Conservation (phyloP, 2,797 vertebrate species). For the Trachurus trachurus region DNA sequence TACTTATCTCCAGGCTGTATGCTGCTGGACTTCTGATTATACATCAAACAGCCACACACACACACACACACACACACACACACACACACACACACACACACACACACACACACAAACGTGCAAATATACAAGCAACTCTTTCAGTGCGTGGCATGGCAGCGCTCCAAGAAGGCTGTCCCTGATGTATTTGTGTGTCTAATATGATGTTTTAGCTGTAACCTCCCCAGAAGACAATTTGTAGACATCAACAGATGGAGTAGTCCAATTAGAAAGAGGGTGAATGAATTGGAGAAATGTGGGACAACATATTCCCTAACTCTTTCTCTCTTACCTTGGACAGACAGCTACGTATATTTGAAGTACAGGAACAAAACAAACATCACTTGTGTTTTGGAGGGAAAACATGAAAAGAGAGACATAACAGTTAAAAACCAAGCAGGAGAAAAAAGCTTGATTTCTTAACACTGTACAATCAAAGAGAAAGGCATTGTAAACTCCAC, state of each 20-base stretch:
- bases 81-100: slow-evolving; percentile 24
- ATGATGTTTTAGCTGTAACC: slow-evolving; percentile 72
- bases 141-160: slow-evolving; percentile 53
- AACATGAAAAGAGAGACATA: slow-evolving; percentile 32
- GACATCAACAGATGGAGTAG: slow-evolving; percentile 83
- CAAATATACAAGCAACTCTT: slow-evolving; percentile 35
- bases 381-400: slow-evolving; percentile 42
- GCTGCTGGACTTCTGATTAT: slow-evolving; percentile 71
- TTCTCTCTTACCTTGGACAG: slow-evolving; percentile 62
- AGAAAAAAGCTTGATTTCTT: slow-evolving; percentile 45
- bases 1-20: slow-evolving; percentile 72
- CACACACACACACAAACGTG: slow-evolving; percentile 26
- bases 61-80: slow-evolving; percentile 31
- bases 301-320: slow-evolving; percentile 53
- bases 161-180: slow-evolving; percentile 70
- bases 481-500: slow-evolving; percentile 48
- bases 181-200: slow-evolving; percentile 75
- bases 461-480: slow-evolving; percentile 50
- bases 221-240: slow-evolving; percentile 76
- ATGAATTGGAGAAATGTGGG: slow-evolving; percentile 69
- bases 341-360: slow-evolving; percentile 59
- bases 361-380: slow-evolving; percentile 64
- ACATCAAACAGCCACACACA: slow-evolving; percentile 41
- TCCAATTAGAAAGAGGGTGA: slow-evolving; percentile 80
- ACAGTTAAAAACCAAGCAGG: slow-evolving; percentile 13